These are phyloP conservation scores for Laothoe populi DNA, from an alignment of 2,888 invertebrate genomes.

Conservation along the genomic window DNA sequence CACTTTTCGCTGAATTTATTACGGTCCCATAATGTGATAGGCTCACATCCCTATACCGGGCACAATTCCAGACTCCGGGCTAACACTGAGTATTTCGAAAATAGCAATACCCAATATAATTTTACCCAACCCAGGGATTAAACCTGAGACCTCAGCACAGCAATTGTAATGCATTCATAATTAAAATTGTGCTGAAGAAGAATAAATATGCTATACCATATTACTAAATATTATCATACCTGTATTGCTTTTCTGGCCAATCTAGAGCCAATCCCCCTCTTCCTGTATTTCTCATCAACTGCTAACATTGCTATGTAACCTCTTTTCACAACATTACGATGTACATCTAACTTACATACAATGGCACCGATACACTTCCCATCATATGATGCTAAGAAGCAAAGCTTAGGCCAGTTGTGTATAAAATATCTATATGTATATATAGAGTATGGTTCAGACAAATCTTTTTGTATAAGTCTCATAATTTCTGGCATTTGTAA, in stretches of 20 bases:
- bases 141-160: too few relatives aligned
- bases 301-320: conserved; percentile 99
- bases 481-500: conserved; percentile 99
- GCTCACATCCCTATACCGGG: too few relatives aligned
- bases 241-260: conserved; percentile 92
- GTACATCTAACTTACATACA: conserved; percentile 98
- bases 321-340: conserved; percentile 94
- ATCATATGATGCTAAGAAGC: conserved; percentile 96
- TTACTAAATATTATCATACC: conserved; percentile 55
- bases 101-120: too few relatives aligned
- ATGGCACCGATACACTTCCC: conserved; percentile 98
- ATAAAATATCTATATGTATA: conserved; percentile 99
- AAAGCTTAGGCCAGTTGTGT: conserved; percentile 99
- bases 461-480: conserved; percentile 99
- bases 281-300: conserved; percentile 97
- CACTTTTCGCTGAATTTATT: too few relatives aligned
- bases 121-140: too few relatives aligned
- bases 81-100: too few relatives aligned
- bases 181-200: too few relatives aligned
- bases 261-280: conserved; percentile 95
- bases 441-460: conserved; percentile 99
- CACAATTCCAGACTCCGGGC: too few relatives aligned
- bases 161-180: too few relatives aligned
- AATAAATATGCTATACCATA: too few relatives aligned
- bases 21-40: too few relatives aligned